These are phyloP conservation scores for Meda fulgida DNA, from an alignment of 2,797 vertebrate species.

Conservation along the genomic window DNA sequence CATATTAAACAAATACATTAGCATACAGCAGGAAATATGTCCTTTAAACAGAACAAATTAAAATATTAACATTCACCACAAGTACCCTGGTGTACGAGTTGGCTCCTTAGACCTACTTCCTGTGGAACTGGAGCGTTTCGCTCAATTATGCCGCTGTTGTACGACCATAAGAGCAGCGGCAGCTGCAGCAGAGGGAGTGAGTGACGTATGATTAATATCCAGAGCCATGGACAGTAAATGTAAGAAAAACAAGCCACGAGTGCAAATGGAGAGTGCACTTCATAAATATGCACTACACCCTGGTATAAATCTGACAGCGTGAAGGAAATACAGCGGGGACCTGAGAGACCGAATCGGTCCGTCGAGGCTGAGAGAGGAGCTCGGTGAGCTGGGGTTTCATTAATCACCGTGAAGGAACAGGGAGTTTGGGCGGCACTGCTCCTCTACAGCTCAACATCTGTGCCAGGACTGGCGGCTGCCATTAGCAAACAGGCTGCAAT, in stretches of 20 bases:
- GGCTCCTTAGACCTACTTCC: slow-evolving; percentile 39
- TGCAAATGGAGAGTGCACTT: slow-evolving; percentile 52
- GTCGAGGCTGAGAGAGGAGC: slow-evolving; percentile 58
- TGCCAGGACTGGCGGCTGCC: slow-evolving; percentile 56
- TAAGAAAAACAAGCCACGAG: slow-evolving; percentile 50
- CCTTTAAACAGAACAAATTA: neutral
- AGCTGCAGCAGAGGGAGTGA: slow-evolving; percentile 25
- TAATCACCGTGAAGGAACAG: slow-evolving; percentile 62
- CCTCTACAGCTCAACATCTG: slow-evolving; percentile 56
- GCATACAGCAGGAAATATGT: neutral
- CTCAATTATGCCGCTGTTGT: slow-evolving; percentile 26
- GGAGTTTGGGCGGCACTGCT: slow-evolving; percentile 51
- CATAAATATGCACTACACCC: slow-evolving; percentile 56
- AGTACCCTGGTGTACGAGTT: neutral
- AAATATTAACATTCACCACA: neutral
- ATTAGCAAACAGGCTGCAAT: slow-evolving; percentile 52
- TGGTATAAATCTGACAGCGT: slow-evolving; percentile 55
- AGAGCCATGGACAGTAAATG: slow-evolving; percentile 48
- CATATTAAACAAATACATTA: slow-evolving; percentile 17
- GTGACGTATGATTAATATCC: slow-evolving; percentile 54
- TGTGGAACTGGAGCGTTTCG: slow-evolving; percentile 1
- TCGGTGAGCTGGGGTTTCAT: slow-evolving; percentile 55
- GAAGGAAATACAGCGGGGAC: slow-evolving; percentile 57
- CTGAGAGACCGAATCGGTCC: slow-evolving; percentile 49
- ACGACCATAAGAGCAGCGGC: slow-evolving; percentile 20